Evolutionary conservation across 1,140 invertebrate genomes (phyloP), one percentile per base, ranked within the genome.

Genomic region (Aphaenogaster rudis): DNA sequence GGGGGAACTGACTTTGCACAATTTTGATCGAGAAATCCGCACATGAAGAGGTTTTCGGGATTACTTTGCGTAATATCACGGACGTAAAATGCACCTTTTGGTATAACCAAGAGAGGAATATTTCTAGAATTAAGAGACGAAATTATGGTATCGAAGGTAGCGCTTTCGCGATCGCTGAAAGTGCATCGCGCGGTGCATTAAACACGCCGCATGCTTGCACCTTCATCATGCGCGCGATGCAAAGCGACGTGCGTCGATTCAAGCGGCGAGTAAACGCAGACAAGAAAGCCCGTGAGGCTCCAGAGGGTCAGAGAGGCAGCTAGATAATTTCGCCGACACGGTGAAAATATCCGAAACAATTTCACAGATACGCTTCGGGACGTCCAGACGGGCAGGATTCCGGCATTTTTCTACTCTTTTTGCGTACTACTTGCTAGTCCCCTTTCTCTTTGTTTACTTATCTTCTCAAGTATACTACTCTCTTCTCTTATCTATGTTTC

Each of bases 311-410:
- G 45, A 52, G 45, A 28, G 9, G 17, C 45, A 50, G 45, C 39
- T 82, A 72, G 66, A 82, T 59, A 71, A 82, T 82, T 71, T 71
- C 15, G 39, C 21, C 36, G 48, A 67, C 78, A 69, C 8, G 36
- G 36, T 81, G 36, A 69, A 81, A 81, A 71, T 71, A 72, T 81
- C 6, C 21, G 28, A 81, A 28, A 81, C 39, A 81, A 71, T 81
- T 45, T 81, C 15, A 39, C 64, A 45, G 39, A 82, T 52, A 71
- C 64, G n/a, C 8, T 71, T 8, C 66, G 50, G 28, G 54, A 82
- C 52, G 28, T 57, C n/a, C 36, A 54, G 36, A 42, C 63, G 36
- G 48, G 7, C 33, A 69, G 6, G 33, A 39, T 81, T 69, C 36
- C 13, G 0, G 78, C 7, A 52, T 69, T 39, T 54, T 69, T 81